phyloP scores from a whole-genome alignment of 2,888 invertebrate species.

The Automeris io region DNA sequence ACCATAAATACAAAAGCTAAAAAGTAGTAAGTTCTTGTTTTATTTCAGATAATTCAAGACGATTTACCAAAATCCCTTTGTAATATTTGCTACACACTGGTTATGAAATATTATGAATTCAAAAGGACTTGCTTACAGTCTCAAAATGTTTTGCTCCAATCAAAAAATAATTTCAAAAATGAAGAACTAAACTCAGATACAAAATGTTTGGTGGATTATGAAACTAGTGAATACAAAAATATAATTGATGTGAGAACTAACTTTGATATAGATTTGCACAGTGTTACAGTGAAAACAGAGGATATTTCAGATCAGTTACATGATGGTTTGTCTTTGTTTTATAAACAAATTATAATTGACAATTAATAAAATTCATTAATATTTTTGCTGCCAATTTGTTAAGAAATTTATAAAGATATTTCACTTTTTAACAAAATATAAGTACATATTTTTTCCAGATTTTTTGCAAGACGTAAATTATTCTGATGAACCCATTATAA shows the following conservation, averaged over 20 bases:
- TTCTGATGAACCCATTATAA: constrained; percentile 11
- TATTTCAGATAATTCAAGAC: constrained; percentile 43
- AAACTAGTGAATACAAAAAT: not conserved
- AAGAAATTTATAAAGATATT: no score
- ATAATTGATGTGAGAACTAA: not conserved
- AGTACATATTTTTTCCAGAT: constrained; percentile 11
- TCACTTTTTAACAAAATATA: no score
- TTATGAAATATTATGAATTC: constrained; percentile 48
- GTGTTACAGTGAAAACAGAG: not conserved
- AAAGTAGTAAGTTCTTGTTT: not conserved
- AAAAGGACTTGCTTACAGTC: constrained; percentile 58
- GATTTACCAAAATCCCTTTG: constrained; percentile 57
- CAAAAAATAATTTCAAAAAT: constrained; percentile 23
- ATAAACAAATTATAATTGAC: not conserved
- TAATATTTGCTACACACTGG: constrained; percentile 42
- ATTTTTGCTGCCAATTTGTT: no score
- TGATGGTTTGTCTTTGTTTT: constrained; percentile 15
- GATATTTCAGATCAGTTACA: not conserved
- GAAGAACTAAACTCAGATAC: constrained; percentile 12
- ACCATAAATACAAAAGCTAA: not conserved
- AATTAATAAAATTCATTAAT: not conserved
- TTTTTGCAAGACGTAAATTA: constrained; percentile 12
- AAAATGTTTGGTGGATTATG: constrained; percentile 1
- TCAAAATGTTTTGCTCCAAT: constrained; percentile 36
- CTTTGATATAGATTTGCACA: no score